A percentile compares a stretch with the other conserved stretches of the same genome.
These are phyloP conservation scores for Acrobasis suavella DNA, from an alignment of 2,888 invertebrate genomes.

Conservation along the genomic window DNA sequence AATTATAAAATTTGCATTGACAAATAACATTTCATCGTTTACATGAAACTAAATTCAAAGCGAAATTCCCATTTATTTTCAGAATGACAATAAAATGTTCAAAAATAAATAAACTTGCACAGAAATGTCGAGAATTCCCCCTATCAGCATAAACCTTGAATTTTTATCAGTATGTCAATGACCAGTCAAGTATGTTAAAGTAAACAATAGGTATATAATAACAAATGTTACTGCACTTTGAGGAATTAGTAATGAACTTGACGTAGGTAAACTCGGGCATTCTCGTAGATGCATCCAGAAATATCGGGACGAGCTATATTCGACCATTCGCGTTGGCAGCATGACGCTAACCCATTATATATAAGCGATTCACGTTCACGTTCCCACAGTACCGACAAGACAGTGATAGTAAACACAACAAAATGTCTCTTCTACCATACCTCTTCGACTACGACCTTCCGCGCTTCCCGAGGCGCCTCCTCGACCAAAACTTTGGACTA, in stretches of 20 bases:
- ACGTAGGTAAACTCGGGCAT: not conserved
- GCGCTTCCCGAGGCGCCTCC: constrained; percentile 63
- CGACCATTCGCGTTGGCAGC: not conserved
- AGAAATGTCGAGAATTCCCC: not conserved
- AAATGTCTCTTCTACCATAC: constrained; percentile 63
- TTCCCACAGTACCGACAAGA: constrained; percentile 15
- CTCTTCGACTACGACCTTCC: constrained; percentile 62
- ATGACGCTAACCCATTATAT: constrained; percentile 11
- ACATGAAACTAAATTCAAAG: not conserved
- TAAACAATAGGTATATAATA: not conserved
- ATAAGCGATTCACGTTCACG: constrained; percentile 12
- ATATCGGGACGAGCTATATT: constrained; percentile 16
- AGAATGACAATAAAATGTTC: not conserved
- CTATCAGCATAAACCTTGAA: not conserved
- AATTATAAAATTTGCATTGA: not conserved
- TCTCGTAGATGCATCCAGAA: constrained; percentile 18
- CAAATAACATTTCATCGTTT: not conserved
- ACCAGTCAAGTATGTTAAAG: not conserved
- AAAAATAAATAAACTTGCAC: not conserved
- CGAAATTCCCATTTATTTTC: not conserved
- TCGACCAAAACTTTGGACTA: constrained; percentile 72
- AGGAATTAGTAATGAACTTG: constrained; percentile 15
- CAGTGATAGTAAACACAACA: constrained; percentile 11
- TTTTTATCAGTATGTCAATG: not conserved
- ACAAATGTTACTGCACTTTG: constrained; percentile 9